These are phyloP conservation scores for Spea hammondii DNA, from an alignment of 2,797 vertebrate genomes.

Conservation along the genomic window DNA sequence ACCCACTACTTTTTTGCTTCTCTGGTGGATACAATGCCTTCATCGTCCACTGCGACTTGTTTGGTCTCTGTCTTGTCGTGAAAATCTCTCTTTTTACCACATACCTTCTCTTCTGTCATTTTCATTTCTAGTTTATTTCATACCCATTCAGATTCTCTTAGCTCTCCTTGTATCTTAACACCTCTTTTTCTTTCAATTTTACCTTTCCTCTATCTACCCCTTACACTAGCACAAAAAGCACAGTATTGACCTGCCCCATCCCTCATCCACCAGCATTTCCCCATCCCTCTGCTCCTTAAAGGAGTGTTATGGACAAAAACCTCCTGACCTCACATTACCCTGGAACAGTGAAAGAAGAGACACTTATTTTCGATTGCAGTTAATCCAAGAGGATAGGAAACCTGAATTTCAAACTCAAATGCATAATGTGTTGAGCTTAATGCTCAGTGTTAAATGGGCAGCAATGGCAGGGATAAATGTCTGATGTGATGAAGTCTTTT, in stretches of 20 bases:
- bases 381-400: not conserved
- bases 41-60: constrained; percentile 1
- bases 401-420: not conserved
- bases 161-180: not conserved
- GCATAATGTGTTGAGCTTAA: not conserved
- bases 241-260: constrained; percentile 32
- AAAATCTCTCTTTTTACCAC: not conserved
- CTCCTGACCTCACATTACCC: not conserved
- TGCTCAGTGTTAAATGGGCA: too few species aligned
- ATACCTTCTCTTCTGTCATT: not conserved
- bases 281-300: not conserved
- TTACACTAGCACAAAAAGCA: constrained; percentile 39
- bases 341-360: constrained; percentile 14
- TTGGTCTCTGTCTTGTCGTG: not conserved
- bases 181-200: not conserved
- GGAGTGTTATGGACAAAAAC: not conserved
- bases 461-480: not conserved
- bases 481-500: not conserved
- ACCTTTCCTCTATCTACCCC: not conserved
- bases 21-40: constrained; percentile 1
- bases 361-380: not conserved
- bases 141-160: not conserved
- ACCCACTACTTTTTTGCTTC: not conserved
- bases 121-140: not conserved
- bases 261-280: constrained; percentile 29